Conservation (phyloP, 1,140 invertebrate species). For the Eumaeus atala region DNA sequence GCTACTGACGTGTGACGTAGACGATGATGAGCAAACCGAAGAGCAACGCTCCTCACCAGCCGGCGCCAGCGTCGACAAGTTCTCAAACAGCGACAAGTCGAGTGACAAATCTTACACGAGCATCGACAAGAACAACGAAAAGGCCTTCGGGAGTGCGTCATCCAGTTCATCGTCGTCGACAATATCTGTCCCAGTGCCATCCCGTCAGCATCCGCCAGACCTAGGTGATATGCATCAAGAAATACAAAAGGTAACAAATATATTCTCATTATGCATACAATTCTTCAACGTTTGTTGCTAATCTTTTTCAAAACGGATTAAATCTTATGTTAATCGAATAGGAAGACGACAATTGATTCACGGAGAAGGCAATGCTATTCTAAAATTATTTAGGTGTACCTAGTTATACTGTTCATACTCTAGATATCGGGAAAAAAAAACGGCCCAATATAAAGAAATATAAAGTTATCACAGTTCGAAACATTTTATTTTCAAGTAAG, state of each 20-base stretch:
- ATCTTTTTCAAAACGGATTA: too few species aligned
- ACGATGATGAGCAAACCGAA: conserved; percentile 75
- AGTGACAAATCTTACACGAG: conserved; percentile 54
- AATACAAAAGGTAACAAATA: conserved; percentile 43
- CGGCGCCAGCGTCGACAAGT: conserved; percentile 59
- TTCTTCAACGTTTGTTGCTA: too few species aligned
- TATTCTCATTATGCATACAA: too few species aligned
- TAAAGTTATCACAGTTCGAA: too few species aligned
- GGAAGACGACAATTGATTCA: too few species aligned
- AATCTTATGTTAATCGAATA: too few species aligned
- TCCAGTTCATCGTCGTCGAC: conserved; percentile 59
- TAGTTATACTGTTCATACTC: too few species aligned
- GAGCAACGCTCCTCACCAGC: conserved; percentile 73
- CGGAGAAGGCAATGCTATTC: too few species aligned
- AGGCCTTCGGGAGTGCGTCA: conserved; percentile 60
- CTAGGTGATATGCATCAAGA: conserved; percentile 59
- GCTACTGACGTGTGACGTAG: conserved; percentile 86
- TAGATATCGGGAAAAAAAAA: too few species aligned
- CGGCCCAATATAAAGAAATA: too few species aligned
- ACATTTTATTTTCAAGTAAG: too few species aligned
- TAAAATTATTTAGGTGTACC: too few species aligned
- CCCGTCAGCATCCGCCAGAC: conserved; percentile 52
- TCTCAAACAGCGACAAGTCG: conserved; percentile 55
- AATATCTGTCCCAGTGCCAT: conserved; percentile 43
- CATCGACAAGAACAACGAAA: conserved; percentile 60